Evolutionary conservation across 2,888 invertebrate genomes (phyloP).

Genomic region (Drepanosiphum platanoidis): DNA sequence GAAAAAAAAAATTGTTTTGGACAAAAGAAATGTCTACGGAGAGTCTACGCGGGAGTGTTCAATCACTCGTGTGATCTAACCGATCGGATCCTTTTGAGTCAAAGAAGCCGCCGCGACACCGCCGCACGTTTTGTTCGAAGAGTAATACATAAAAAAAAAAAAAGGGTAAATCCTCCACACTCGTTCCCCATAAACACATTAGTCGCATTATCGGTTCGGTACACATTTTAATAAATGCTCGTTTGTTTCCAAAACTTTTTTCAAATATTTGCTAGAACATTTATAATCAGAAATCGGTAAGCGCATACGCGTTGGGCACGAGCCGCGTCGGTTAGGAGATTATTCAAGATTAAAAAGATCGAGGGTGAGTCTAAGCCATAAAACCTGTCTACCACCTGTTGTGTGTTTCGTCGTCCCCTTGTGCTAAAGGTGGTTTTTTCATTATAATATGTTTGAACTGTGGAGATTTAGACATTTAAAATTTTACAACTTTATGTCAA

Average conservation of each 20-base stretch:
- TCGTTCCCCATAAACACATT: neutral
- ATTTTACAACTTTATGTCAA: neutral
- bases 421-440: neutral
- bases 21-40: slow-evolving; percentile 30
- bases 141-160: no score
- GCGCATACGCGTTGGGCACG: neutral
- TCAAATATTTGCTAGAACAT: slow-evolving; percentile 44
- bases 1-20: slow-evolving; percentile 15
- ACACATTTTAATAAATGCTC: neutral
- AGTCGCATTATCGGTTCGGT: neutral
- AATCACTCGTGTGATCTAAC: no score
- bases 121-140: slow-evolving; percentile 8
- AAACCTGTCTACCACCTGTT: slow-evolving; percentile 39
- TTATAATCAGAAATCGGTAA: neutral
- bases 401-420: neutral
- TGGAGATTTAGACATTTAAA: neutral
- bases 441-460: neutral
- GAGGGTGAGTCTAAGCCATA: slow-evolving; percentile 19
- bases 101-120: slow-evolving; percentile 39
- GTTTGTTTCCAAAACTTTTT: neutral
- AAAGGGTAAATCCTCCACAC: slow-evolving; percentile 19
- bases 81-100: slow-evolving; percentile 30
- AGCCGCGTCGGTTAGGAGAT: slow-evolving; percentile 12
- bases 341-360: slow-evolving; percentile 1
- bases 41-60: slow-evolving; percentile 22